Percentiles rank a stretch among this genome's conserved stretches.
Evolutionary conservation across 2,797 vertebrate species (phyloP).

Genomic region (Siniperca obscura): DNA sequence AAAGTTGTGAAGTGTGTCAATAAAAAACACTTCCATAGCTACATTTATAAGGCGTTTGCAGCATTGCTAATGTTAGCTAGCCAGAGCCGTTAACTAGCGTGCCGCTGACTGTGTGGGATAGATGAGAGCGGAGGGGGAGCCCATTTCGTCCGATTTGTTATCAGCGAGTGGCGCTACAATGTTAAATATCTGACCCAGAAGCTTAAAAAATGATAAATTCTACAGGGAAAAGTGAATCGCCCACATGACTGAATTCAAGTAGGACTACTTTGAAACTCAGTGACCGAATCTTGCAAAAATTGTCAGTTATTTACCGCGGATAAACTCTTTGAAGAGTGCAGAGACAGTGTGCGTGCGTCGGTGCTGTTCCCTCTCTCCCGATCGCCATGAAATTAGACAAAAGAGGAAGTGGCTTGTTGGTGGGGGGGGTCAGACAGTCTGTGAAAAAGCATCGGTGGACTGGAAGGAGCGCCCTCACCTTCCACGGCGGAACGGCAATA

Average conservation of each 20-base stretch:
- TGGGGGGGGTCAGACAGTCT: constrained; percentile 77
- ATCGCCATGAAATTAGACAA: constrained; percentile 88
- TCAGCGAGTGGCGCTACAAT: constrained; percentile 80
- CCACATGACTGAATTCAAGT: constrained; percentile 8
- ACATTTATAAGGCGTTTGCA: constrained; percentile 51
- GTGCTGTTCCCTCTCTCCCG: constrained; percentile 85
- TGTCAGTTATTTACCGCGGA: constrained; percentile 80
- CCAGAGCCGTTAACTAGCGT: constrained; percentile 72
- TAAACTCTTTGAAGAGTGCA: constrained; percentile 80
- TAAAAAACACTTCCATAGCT: neutral
- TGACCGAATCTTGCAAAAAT: constrained; percentile 53
- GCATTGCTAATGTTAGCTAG: constrained; percentile 73
- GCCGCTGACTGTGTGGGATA: constrained; percentile 65
- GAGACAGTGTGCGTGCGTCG: constrained; percentile 82
- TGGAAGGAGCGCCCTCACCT: constrained; percentile 84
- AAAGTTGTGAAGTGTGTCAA: neutral
- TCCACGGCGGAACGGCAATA: constrained; percentile 73
- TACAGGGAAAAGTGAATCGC: constrained; percentile 28
- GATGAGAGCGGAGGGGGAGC: constrained; percentile 71
- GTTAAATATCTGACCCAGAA: constrained; percentile 75
- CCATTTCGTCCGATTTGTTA: constrained; percentile 79
- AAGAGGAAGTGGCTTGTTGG: constrained; percentile 85
- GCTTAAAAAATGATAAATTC: constrained; percentile 21
- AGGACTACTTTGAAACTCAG: constrained; percentile 27
- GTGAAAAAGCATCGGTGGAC: constrained; percentile 68